phyloP scores from a whole-genome alignment of 1,140 invertebrate species.

The Nomia melanderi region DNA sequence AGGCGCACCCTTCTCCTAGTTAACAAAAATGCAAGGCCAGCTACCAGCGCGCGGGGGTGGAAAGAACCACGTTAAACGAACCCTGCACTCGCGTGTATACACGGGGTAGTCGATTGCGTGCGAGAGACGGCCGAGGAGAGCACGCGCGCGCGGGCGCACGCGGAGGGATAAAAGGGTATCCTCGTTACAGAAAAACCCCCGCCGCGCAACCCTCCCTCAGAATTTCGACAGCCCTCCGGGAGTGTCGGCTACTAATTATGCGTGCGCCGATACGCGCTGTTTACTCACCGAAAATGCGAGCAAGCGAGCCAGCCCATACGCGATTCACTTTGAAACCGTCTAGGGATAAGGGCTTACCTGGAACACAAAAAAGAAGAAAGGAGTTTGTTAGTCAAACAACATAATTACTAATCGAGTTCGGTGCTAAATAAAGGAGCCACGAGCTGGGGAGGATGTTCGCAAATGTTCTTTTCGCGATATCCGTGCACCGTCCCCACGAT shows the following conservation, averaged over 20 bases:
- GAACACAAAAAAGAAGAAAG: constrained; percentile 62
- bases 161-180: constrained; percentile 61
- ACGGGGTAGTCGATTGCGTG: constrained; percentile 33
- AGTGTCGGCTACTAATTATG: constrained; percentile 77
- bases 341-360: constrained; percentile 70
- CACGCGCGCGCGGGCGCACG: too few relatives aligned
- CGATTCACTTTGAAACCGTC: constrained; percentile 55
- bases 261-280: constrained; percentile 72
- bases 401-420: constrained; percentile 50
- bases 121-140: constrained; percentile 47
- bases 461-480: constrained; percentile 27
- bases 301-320: constrained; percentile 24
- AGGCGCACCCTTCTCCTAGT: constrained; percentile 37
- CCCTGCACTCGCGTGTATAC: constrained; percentile 41
- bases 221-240: constrained; percentile 57
- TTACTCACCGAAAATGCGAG: constrained; percentile 75
- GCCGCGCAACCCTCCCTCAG: constrained; percentile 40
- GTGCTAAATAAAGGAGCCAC: constrained; percentile 28
- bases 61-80: constrained; percentile 53
- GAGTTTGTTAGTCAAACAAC: constrained; percentile 55
- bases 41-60: not conserved
- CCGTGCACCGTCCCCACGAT: not conserved
- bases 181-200: constrained; percentile 59
- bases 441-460: constrained; percentile 30
- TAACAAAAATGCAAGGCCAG: constrained; percentile 48